phyloP scores from a whole-genome alignment of 2,797 vertebrate species.

The Lagorchestes hirsutus region DNA sequence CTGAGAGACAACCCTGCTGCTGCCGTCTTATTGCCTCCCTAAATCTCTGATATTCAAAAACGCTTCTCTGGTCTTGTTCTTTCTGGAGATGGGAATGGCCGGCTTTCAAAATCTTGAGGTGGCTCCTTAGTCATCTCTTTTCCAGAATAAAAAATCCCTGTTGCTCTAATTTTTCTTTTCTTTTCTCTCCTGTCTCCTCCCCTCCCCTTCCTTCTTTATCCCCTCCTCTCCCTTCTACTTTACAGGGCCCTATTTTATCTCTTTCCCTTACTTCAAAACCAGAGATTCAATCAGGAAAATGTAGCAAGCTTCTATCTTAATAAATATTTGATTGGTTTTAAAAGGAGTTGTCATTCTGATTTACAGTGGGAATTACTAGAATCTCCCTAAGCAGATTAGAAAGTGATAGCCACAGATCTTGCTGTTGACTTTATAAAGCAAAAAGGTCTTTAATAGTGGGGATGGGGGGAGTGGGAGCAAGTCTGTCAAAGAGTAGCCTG shows the following conservation, averaged over 20 bases:
- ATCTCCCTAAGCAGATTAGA: constrained; percentile 67
- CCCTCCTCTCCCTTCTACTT: neutral
- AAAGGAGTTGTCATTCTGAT: constrained; percentile 76
- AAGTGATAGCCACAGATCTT: constrained; percentile 56
- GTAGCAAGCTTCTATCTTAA: constrained; percentile 38
- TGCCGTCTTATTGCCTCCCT: neutral
- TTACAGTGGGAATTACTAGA: constrained; percentile 64
- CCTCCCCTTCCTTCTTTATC: neutral
- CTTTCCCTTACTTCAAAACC: neutral
- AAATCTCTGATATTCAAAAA: neutral
- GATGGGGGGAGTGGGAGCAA: neutral
- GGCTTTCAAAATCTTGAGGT: neutral
- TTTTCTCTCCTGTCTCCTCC: neutral
- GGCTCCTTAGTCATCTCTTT: neutral
- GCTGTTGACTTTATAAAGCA: constrained; percentile 50
- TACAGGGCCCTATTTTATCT: neutral
- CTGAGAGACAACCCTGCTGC: neutral
- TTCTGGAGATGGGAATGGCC: neutral
- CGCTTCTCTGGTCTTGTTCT: neutral
- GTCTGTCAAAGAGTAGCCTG: neutral
- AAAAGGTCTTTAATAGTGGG: constrained; percentile 51
- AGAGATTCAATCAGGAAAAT: constrained; percentile 41
- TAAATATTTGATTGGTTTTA: constrained; percentile 78
- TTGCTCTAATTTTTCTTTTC: neutral
- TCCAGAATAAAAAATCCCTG: neutral